These are phyloP conservation scores for Orthosia incerta DNA, from an alignment of 2,888 invertebrate genomes.

Conservation along the genomic window DNA sequence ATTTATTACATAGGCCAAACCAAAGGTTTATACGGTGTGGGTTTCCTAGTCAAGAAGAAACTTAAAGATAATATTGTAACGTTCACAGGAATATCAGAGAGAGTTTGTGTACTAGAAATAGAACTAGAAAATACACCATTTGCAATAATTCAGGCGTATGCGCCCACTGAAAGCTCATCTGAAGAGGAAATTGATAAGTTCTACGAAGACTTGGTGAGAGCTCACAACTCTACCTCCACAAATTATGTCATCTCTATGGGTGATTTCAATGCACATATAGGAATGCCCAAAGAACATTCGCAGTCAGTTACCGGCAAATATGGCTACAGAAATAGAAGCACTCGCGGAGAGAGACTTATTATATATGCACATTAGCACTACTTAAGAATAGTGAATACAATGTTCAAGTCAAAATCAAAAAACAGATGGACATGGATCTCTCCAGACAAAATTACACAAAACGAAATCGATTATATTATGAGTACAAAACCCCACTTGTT, in stretches of 20 bases:
- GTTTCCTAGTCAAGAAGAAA: background rate
- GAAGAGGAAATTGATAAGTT: background rate
- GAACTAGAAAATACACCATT: background rate
- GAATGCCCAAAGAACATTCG: background rate
- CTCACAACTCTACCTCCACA: background rate
- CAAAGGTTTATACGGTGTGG: background rate
- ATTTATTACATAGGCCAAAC: background rate
- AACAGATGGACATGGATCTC: too few relatives aligned
- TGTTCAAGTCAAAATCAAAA: too few relatives aligned
- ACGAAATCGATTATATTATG: too few relatives aligned
- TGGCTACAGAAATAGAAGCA: too few relatives aligned
- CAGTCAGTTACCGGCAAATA: too few relatives aligned
- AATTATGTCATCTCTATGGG: background rate
- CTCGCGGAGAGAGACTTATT: too few relatives aligned
- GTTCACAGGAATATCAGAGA: background rate
- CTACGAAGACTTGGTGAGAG: background rate
- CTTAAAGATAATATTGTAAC: background rate
- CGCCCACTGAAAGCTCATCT: background rate
- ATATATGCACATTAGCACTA: too few relatives aligned
- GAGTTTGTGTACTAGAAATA: background rate
- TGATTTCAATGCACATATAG: background rate
- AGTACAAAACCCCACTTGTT: too few relatives aligned
- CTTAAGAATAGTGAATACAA: too few relatives aligned
- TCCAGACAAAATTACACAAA: too few relatives aligned
- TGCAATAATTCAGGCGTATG: background rate